These are phyloP conservation scores for Polydrusus tereticollis DNA, from an alignment of 2,888 invertebrate species.

Conservation along the genomic window DNA sequence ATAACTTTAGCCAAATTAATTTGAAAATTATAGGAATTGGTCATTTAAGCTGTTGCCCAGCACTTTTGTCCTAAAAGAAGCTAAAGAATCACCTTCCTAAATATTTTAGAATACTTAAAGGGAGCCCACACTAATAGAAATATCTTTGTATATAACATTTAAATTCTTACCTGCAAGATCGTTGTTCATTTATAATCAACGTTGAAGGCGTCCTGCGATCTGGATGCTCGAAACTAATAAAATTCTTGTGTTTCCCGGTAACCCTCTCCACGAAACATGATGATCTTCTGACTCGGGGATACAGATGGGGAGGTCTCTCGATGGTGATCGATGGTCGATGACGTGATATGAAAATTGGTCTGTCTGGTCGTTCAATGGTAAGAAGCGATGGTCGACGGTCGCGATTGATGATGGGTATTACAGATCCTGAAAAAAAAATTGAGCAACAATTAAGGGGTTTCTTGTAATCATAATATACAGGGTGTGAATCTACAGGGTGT, in stretches of 20 bases:
- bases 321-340: conserved; percentile 58
- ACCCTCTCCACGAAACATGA: conserved; percentile 63
- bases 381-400: conserved; percentile 62
- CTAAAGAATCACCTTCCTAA: no score
- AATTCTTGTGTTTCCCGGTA: conserved; percentile 60
- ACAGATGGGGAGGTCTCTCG: conserved; percentile 54
- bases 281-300: conserved; percentile 57
- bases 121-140: neutral
- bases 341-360: conserved; percentile 50
- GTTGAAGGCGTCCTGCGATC: conserved; percentile 43
- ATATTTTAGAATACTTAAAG: neutral
- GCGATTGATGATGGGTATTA: conserved; percentile 63
- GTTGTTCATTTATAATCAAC: conserved; percentile 52
- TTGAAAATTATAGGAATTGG: no score
- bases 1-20: no score
- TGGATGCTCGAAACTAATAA: conserved; percentile 64
- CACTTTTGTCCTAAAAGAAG: no score
- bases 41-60: no score
- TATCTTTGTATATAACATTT: neutral
- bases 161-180: conserved; percentile 29
- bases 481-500: no score
- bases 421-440: conserved; percentile 59
- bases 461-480: no score
- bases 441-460: no score
- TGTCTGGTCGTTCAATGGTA: conserved; percentile 59